These are phyloP conservation scores for Ypsolopha sequella DNA, from an alignment of 2,888 invertebrate species.

Conservation along the genomic window DNA sequence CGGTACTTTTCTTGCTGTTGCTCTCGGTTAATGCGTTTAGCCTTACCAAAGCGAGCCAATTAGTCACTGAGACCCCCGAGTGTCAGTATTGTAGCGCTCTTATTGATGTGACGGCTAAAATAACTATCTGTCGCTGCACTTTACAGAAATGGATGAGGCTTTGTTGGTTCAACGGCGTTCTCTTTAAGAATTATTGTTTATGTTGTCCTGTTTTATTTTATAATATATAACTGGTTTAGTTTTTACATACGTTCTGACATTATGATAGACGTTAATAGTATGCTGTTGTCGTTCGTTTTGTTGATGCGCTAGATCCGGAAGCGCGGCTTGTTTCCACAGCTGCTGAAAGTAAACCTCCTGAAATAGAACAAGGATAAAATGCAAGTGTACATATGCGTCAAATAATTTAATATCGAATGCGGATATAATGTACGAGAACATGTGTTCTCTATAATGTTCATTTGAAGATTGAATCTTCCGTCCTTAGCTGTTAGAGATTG, in stretches of 20 bases:
- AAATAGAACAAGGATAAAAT: constrained; percentile 13
- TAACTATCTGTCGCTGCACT: neutral
- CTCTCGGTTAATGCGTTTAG: constrained; percentile 58
- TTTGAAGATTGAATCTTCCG: constrained; percentile 41
- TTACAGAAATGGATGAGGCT: neutral
- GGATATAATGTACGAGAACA: constrained; percentile 41
- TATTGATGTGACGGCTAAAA: neutral
- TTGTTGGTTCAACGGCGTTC: neutral
- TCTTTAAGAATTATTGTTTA: neutral
- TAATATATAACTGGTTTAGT: neutral
- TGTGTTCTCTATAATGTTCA: constrained; percentile 41
- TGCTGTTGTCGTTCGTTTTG: neutral
- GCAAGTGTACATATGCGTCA: constrained; percentile 39
- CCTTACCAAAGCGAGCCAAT: constrained; percentile 51
- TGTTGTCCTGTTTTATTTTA: neutral
- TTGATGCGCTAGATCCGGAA: constrained; percentile 4
- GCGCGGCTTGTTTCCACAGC: constrained; percentile 16
- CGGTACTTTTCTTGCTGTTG: constrained; percentile 56
- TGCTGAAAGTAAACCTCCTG: constrained; percentile 12
- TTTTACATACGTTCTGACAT: neutral
- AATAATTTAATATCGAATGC: constrained; percentile 26
- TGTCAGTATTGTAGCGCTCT: neutral
- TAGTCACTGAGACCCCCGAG: constrained; percentile 37
- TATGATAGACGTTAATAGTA: neutral
- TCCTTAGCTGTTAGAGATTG: constrained; percentile 30